phyloP scores from a whole-genome alignment of 30 jellyfish, hydroid and myxozoan species.

The Catostylus mosaicus region DNA sequence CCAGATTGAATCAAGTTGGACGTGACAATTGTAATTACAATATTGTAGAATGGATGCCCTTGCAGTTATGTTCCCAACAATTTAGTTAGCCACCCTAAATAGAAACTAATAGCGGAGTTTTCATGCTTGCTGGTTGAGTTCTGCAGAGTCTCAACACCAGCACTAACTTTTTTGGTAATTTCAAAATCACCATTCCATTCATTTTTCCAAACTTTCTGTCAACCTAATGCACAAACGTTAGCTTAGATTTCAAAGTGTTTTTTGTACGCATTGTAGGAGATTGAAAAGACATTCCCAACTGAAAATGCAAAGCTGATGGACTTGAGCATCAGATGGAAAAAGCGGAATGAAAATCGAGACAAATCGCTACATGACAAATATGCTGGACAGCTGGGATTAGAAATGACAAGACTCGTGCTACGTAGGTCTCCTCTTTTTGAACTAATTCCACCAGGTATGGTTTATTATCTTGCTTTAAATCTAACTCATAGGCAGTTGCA shows the following conservation, averaged over 20 bases:
- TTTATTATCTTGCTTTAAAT: conserved; percentile 32
- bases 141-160: too few relatives aligned
- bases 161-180: too few relatives aligned
- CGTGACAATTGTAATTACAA: too few relatives aligned
- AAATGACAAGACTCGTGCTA: conserved; percentile 32
- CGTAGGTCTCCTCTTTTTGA: conserved; percentile 36
- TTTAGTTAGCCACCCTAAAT: too few relatives aligned
- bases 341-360: conserved; percentile 30
- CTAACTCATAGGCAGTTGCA: not conserved
- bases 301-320: conserved; percentile 62
- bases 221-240: too few relatives aligned
- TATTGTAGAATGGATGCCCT: too few relatives aligned
- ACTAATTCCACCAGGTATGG: conserved; percentile 47
- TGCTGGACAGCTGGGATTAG: conserved; percentile 33
- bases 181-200: too few relatives aligned
- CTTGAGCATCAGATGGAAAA: conserved; percentile 41
- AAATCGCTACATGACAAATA: conserved; percentile 21
- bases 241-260: not conserved
- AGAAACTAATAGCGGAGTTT: too few relatives aligned
- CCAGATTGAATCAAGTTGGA: too few relatives aligned
- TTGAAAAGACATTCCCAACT: conserved; percentile 42
- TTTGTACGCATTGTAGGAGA: not conserved
- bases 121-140: too few relatives aligned
- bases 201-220: too few relatives aligned
- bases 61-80: too few relatives aligned